Evolutionary conservation across 2,113 vertebrate genomes (phyloP), one percentile per base, ranked within the genome.

Genomic region (Labeo rohita): DNA sequence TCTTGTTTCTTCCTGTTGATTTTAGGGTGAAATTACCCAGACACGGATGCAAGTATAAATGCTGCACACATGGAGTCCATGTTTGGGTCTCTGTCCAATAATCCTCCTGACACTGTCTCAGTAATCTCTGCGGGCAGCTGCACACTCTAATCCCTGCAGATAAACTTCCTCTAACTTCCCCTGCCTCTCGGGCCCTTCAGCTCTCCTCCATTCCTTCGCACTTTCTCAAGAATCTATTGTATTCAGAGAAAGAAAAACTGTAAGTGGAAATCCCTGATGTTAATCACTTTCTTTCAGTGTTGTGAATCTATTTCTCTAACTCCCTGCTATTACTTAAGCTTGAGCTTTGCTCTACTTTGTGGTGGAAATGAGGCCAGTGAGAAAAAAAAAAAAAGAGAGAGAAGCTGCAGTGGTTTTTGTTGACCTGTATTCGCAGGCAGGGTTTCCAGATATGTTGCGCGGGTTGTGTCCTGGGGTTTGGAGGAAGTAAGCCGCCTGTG

Each of bases 51-150:
- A 18, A 75, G 61, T n/a, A 13, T 74, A 52, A 61, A 54, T 54
- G 65, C 50, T 52, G 66, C 34, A 54, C 66, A 36, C 75, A 54
- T 28, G 28, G 6, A 74, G 85, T 74, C 77, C 52, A 59, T 82
- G 73, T 56, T 66, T 36, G 9, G 63, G 50, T 86, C 79, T 75
- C 80, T 72, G 76, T n/a, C 21, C 49, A 36, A 34, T 87, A 89
- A 90, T 89, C 87, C 36, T 56, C 45, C 63, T 63, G 21, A 76
- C 50, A 85, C 80, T 65, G 50, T 77, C 84, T 77, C 81, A 34
- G 45, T 87, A 88, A 90, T 85, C 89, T 89, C 82, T 80, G 59
- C 39, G 34, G 79, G 79, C 86, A 88, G 85, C 84, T 86, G 82
- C 82, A 86, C 12, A 28, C 84, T 65, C 70, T 85, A 89, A 89